These are phyloP conservation scores for Drosophila neutralis DNA, from an alignment of 2,888 invertebrate species.

Conservation along the genomic window DNA sequence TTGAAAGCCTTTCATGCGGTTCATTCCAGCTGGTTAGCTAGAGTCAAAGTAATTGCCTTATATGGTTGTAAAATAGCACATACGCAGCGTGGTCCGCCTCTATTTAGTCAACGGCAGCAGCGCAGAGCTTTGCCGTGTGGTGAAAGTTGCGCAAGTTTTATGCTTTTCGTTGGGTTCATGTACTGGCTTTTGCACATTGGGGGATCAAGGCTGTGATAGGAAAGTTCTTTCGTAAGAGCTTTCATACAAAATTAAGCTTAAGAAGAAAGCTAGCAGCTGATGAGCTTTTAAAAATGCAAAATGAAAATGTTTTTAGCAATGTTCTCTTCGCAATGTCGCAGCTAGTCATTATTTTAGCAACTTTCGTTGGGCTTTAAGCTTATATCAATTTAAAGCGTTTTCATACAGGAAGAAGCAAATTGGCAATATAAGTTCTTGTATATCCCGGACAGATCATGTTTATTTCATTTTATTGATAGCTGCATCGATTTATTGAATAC, in stretches of 20 bases:
- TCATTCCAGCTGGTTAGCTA: slow-evolving; percentile 4
- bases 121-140: slow-evolving; percentile 16
- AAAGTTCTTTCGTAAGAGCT: not conserved
- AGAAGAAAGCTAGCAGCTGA: not conserved
- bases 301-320: not conserved
- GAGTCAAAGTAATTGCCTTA: slow-evolving; percentile 8
- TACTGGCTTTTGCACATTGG: not conserved
- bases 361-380: not conserved
- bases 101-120: not conserved
- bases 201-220: not conserved
- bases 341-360: not conserved
- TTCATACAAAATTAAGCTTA: not conserved
- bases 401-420: not conserved
- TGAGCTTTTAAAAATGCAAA: not conserved
- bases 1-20: not conserved
- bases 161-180: slow-evolving; percentile 3
- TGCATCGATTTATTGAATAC: not conserved
- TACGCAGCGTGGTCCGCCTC: slow-evolving; percentile 25
- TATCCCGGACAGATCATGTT: not conserved
- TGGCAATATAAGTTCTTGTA: not conserved
- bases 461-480: not conserved
- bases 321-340: not conserved
- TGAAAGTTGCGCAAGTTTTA: slow-evolving; percentile 28
- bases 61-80: slow-evolving; percentile 33
- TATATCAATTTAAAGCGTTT: not conserved